These are phyloP conservation scores for Clarias platycephalus DNA, from an alignment of 2,797 vertebrate genomes.

Conservation along the genomic window DNA sequence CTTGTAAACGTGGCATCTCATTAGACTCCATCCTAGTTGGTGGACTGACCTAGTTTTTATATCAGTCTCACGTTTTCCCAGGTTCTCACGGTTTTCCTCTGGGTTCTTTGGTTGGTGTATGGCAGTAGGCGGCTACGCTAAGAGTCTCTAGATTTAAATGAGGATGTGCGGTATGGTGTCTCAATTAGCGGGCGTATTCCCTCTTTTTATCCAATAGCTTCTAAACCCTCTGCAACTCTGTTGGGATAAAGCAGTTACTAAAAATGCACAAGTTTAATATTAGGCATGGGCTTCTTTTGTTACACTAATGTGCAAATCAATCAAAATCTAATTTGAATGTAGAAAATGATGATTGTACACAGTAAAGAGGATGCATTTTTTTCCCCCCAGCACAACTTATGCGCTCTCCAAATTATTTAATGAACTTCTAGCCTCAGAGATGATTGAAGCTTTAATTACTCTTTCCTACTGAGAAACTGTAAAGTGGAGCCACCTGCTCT, in stretches of 20 bases:
- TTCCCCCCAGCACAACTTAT: not conserved
- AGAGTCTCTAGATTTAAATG: not conserved
- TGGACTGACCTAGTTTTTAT: not conserved
- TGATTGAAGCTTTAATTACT: slow-evolving; percentile 12
- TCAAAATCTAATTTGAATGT: not conserved
- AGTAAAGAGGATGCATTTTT: not conserved
- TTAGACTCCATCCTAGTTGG: not conserved
- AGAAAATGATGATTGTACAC: not conserved
- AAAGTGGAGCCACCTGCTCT: slow-evolving; percentile 26
- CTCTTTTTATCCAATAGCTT: not conserved
- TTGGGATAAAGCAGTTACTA: not conserved
- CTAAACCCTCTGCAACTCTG: not conserved
- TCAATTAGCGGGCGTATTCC: not conserved
- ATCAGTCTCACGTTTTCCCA: not conserved
- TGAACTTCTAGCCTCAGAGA: slow-evolving; percentile 2
- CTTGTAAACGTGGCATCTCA: not conserved
- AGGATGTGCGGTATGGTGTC: not conserved
- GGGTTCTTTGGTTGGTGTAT: not conserved
- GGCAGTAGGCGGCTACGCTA: not conserved
- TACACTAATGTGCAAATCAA: not conserved
- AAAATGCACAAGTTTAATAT: not conserved
- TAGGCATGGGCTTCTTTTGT: not conserved
- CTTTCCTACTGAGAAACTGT: not conserved
- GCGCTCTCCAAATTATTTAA: not conserved
- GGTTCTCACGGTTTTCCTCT: not conserved